Conservation (phyloP, 2,888 invertebrate genomes). For the Idaea dimidiata region DNA sequence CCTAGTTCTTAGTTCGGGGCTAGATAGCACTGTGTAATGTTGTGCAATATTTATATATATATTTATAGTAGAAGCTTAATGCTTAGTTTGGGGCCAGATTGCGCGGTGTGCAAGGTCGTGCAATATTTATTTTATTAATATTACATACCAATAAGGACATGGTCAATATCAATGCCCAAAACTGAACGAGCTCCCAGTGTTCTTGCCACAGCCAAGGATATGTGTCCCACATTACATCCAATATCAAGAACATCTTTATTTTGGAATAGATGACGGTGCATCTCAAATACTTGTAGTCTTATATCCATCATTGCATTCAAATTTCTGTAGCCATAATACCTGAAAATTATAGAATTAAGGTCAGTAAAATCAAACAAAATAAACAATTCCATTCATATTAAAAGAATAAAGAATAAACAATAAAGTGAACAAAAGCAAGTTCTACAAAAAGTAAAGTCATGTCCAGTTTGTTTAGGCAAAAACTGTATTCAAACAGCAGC, state of each 20-base stretch:
- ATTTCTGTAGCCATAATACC: constrained; percentile 97
- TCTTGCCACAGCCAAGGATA: constrained; percentile 94
- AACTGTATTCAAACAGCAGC: no score
- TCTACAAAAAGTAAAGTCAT: not conserved
- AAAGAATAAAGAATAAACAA: no score
- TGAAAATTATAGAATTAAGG: constrained; percentile 50
- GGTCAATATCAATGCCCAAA: constrained; percentile 97
- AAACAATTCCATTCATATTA: no score
- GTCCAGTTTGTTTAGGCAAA: no score
- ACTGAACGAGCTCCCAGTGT: constrained; percentile 92
- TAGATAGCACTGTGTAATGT: no score
- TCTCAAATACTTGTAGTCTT: constrained; percentile 89
- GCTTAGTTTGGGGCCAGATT: no score
- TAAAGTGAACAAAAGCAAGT: not conserved
- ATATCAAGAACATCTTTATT: constrained; percentile 96
- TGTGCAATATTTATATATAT: no score
- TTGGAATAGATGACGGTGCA: constrained; percentile 90
- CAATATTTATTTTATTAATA: no score
- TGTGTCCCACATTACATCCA: constrained; percentile 98
- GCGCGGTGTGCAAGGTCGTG: no score
- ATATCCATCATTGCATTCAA: constrained; percentile 90
- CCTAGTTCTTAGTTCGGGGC: no score
- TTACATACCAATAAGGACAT: constrained; percentile 85
- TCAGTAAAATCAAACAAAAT: not conserved
- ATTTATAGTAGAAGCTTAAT: no score